phyloP scores from a whole-genome alignment of 2,888 invertebrate species.

The Noctuana brunneofusca region DNA sequence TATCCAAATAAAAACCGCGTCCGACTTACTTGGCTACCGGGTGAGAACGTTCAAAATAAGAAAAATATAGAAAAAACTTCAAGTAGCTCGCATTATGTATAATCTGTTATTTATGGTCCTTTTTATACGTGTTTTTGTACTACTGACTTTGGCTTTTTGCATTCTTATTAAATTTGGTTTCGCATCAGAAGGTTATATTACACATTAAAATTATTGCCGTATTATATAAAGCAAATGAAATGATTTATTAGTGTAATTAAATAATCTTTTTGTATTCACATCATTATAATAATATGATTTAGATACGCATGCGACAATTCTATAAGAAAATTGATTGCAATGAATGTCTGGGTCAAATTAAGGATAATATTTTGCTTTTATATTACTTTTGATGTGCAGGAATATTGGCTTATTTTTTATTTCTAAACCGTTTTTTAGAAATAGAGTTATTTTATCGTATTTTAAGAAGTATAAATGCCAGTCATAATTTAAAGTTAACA shows the following conservation, averaged over 20 bases:
- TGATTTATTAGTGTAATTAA: conserved; percentile 24
- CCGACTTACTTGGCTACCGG: conserved; percentile 17
- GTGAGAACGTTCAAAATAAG: conserved; percentile 10
- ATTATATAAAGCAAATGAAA: conserved; percentile 20
- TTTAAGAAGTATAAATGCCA: not conserved
- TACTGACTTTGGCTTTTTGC: conserved; percentile 16
- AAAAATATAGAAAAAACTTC: conserved; percentile 26
- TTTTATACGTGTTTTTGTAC: conserved; percentile 20
- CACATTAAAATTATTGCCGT: conserved; percentile 18
- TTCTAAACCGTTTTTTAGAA: not conserved
- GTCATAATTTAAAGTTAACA: not conserved
- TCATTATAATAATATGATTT: conserved; percentile 20
- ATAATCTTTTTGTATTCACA: conserved; percentile 10
- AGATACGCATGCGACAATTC: conserved; percentile 5
- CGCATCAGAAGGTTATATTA: conserved; percentile 25
- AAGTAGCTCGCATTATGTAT: conserved; percentile 33
- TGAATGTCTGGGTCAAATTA: not conserved
- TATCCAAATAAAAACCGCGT: conserved; percentile 5
- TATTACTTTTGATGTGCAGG: not conserved
- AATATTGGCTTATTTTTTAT: not conserved
- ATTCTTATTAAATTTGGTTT: conserved; percentile 27
- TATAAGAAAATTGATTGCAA: conserved; percentile 21
- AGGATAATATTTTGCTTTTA: not conserved
- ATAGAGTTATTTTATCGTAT: not conserved
- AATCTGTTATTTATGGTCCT: conserved; percentile 28